These are phyloP conservation scores for Rhinophrynus dorsalis DNA, from an alignment of 2,797 vertebrate genomes.

Conservation along the genomic window DNA sequence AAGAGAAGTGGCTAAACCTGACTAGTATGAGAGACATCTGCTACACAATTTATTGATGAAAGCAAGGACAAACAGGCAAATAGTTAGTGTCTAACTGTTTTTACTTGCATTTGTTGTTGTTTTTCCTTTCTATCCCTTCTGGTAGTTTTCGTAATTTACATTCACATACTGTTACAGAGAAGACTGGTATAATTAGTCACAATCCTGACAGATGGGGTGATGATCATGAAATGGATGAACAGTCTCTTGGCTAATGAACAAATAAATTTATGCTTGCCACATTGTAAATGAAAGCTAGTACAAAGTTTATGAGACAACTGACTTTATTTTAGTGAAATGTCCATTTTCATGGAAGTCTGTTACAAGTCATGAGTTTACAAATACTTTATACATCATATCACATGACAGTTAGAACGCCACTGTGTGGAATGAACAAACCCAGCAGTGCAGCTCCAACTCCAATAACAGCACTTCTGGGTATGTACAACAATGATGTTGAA, in stretches of 20 bases:
- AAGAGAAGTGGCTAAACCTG: slow-evolving; percentile 6
- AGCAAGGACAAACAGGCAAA: slow-evolving; percentile 16
- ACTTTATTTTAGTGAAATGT: background rate
- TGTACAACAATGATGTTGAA: too few relatives aligned
- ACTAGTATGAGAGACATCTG: slow-evolving; percentile 19
- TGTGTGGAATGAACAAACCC: background rate
- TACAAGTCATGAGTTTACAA: background rate
- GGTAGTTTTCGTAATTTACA: slow-evolving; percentile 45
- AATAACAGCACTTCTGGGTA: too few relatives aligned
- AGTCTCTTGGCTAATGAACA: slow-evolving; percentile 34
- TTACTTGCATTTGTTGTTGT: slow-evolving; percentile 8
- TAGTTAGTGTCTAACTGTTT: slow-evolving; percentile 11
- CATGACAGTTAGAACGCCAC: background rate
- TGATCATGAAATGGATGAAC: slow-evolving; percentile 22
- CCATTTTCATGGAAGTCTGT: background rate
- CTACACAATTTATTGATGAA: slow-evolving; percentile 31
- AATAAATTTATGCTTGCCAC: slow-evolving; percentile 8
- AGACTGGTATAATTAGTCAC: slow-evolving; percentile 15
- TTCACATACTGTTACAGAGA: slow-evolving; percentile 28
- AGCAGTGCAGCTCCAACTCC: too few relatives aligned
- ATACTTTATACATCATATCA: background rate
- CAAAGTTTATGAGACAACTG: slow-evolving; percentile 11
- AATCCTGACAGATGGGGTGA: slow-evolving; percentile 42
- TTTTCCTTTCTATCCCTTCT: slow-evolving; percentile 35
- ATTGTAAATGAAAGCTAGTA: slow-evolving; percentile 11